Base-by-base conservation (phyloP, 1,140 invertebrate genomes). In the Drosophila lowei region DNA sequence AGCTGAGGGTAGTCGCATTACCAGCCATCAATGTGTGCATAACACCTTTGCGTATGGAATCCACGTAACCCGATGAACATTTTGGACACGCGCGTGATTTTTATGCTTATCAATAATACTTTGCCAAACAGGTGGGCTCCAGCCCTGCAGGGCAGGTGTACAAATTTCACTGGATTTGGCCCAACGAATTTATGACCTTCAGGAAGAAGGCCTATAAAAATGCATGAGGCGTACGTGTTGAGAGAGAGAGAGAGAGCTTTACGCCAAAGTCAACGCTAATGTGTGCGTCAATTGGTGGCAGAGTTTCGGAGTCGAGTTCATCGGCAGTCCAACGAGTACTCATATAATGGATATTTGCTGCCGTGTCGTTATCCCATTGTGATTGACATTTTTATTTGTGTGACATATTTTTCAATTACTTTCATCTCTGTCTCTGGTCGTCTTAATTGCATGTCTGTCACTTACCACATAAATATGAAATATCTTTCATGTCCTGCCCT, bases 41-140 rank as follows among this genome's bases (percentile, higher is more conserved):
- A 49, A 60, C 44, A 63, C 63, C 56, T 60, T 80, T 61, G 60
- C 67, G 76, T 70, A 84, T 79, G 79, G 72, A 47, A 62, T 65
- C 50, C 79, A 84, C 68, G 77, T 85, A 80, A 57, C 72, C 4
- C 11, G 6, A n/a, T 63, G 64, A 57, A 41, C 60, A 76, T 85
- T 85, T 84, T 84, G 77, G 72, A 84, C 81, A 84, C 77, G 80
- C 77, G 61, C 58, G 53, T 81, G 77, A 81, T 77, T 81, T 86
- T 81, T 86, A 85, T 85, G 80, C 54, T 58, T 85, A 81, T 85
- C 80, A 81, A 85, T 85, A 85, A 86, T 74, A 81, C 77, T 85
- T 80, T 70, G 56, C 42, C 34, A 15, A 41, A 34, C 62, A 54
- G 30, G n/a, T 54, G 38, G 47, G 18, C 49, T n/a, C n/a, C n/a